These are phyloP conservation scores for Aurelia sp. DNA, from an alignment of 30 jellyfish, hydroid and myxozoan genomes.

Conservation along the genomic window DNA sequence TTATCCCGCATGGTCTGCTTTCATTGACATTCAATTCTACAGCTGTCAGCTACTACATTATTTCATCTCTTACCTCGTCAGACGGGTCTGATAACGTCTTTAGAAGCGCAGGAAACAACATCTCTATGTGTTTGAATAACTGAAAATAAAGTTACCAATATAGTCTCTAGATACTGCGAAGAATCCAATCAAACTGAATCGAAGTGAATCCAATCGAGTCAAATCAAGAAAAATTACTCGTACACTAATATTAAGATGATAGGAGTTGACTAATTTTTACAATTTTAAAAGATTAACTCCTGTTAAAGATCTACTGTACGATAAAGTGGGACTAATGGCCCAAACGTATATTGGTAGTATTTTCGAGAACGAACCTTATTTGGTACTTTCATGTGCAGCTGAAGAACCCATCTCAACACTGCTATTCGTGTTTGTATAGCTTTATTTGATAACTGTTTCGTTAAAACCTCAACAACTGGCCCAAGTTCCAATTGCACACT, in stretches of 20 bases:
- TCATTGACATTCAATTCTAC: neutral
- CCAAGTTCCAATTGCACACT: slow-evolving; percentile 82
- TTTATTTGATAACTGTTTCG: slow-evolving; percentile 88
- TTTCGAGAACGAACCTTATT: slow-evolving; percentile 56
- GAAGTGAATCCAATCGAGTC: no score
- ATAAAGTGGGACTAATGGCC: no score
- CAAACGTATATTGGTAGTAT: no score
- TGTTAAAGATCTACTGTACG: no score
- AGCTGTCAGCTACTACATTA: neutral
- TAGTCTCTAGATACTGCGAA: neutral
- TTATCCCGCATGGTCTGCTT: no score
- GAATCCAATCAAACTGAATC: no score
- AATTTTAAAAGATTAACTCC: no score
- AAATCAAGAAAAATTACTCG: no score
- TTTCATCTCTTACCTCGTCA: slow-evolving; percentile 67
- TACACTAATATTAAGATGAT: no score
- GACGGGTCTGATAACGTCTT: slow-evolving; percentile 92
- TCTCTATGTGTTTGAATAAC: slow-evolving; percentile 91
- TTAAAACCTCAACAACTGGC: slow-evolving; percentile 89
- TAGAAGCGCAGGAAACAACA: slow-evolving; percentile 89
- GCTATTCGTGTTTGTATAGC: slow-evolving; percentile 88
- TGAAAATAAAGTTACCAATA: slow-evolving; percentile 1
- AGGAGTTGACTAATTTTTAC: no score
- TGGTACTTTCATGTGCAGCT: slow-evolving; percentile 93
- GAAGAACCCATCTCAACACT: slow-evolving; percentile 92